Base-by-base conservation (phyloP, 2,888 invertebrate species). In the Andrena marginata region DNA sequence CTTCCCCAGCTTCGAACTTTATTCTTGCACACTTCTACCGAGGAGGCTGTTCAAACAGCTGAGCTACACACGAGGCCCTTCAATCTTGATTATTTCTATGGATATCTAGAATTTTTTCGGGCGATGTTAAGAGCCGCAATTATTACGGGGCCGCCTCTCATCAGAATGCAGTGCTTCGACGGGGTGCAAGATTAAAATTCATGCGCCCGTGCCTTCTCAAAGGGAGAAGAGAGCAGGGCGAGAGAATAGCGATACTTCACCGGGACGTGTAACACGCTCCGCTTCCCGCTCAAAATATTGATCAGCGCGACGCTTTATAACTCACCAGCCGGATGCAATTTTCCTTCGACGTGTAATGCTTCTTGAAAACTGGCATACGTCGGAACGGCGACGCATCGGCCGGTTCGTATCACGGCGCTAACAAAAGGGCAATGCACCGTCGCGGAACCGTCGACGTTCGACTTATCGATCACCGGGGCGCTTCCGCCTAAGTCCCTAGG, bases 401-500 rank as follows among this genome's bases (percentile, higher is more conserved):
- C 6, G 10, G 51, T 26, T 4, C 35, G 33, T 78, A 71, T 78
- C 85, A 78, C 78, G 73, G 79, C 65, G 56, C 42, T 42, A 42
- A 65, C 82, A 83, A 85, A 79, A 74, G 85, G 80, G 77, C 86
- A 80, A 84, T 84, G 89, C 84, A 86, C 84, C 79, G 73, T 62
- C 68, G 80, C 75, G 80, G 74, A 48, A 89, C 87, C 76, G 79
- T 81, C 71, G 73, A 78, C 87, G 83, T 87, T 79, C 85, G 82
- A 83, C 83, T 82, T 87, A 89, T 89, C 83, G 89, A 89, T 89
- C 76, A 10, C 23, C 60, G 20, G n/a, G 29, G 20, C 31, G 23
- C 60, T 49, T 49, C 73, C 78, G 83, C 77, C 62, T 80, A 75
- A 75, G 82, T 64, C 77, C 77, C 68, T 49, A 33, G 77, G 75